These are phyloP conservation scores for Tachysurus fulvidraco DNA, from an alignment of 2,113 vertebrate genomes.

Conservation along the genomic window DNA sequence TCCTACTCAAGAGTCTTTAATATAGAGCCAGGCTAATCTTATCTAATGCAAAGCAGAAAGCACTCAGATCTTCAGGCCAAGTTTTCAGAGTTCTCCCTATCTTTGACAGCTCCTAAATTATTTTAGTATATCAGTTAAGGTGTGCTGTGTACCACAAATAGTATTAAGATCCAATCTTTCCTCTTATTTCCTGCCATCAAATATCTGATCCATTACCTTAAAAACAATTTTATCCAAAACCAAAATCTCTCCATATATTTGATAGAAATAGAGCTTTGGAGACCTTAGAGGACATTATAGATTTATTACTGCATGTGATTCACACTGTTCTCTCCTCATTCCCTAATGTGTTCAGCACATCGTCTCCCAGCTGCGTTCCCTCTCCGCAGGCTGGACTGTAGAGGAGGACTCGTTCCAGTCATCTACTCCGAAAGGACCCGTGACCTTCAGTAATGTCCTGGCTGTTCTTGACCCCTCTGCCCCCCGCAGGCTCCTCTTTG, in stretches of 20 bases:
- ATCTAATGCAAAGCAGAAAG: neutral
- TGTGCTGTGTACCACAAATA: neutral
- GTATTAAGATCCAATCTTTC: neutral
- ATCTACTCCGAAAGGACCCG: slow-evolving; percentile 74
- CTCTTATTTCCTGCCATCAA: neutral
- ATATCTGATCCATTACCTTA: no score
- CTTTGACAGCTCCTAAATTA: neutral
- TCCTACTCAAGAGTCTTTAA: neutral
- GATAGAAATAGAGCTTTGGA: neutral
- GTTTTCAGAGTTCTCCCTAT: neutral
- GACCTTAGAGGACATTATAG: neutral
- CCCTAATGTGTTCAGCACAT: slow-evolving; percentile 76
- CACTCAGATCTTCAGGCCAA: neutral
- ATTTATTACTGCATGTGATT: neutral
- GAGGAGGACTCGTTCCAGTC: slow-evolving; percentile 81
- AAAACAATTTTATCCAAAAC: neutral
- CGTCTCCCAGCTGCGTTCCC: slow-evolving; percentile 64
- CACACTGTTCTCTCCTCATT: slow-evolving; percentile 29
- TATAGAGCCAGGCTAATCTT: neutral
- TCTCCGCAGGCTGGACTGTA: slow-evolving; percentile 80
- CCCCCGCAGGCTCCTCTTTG: slow-evolving; percentile 76
- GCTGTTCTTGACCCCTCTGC: slow-evolving; percentile 79
- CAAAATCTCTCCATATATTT: neutral
- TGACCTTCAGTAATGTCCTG: slow-evolving; percentile 83
- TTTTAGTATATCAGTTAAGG: neutral